phyloP scores from a whole-genome alignment of 30 jellyfish, hydroid and myxozoan genomes.

The Aurelia sp. region DNA sequence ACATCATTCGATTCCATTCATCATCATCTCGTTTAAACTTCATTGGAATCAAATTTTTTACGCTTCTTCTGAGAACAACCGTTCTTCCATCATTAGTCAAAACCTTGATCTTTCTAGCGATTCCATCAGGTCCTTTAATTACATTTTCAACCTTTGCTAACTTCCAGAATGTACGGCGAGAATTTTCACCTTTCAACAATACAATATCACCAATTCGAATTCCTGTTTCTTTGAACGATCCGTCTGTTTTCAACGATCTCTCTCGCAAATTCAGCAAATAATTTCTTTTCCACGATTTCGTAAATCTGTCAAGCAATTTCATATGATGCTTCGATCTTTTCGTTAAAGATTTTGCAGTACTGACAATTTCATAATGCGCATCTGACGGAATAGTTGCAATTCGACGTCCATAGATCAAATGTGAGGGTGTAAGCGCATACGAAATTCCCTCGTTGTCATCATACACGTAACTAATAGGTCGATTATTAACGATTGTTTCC shows the following conservation, averaged over 20 bases:
- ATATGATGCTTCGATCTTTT: constrained; percentile 28
- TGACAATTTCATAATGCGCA: constrained; percentile 47
- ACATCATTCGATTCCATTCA: constrained; percentile 7
- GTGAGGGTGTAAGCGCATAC: constrained; percentile 44
- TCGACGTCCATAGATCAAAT: constrained; percentile 41
- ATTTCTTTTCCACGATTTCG: constrained; percentile 15
- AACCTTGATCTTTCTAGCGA: no score
- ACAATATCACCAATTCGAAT: constrained; percentile 10
- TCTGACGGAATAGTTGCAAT: not conserved
- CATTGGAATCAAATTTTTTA: constrained; percentile 2
- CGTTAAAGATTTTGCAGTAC: constrained; percentile 28
- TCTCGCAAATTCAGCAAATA: no score
- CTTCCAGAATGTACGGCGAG: constrained; percentile 7
- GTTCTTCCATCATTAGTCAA: no score
- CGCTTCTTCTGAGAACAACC: not conserved
- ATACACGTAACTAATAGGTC: constrained; percentile 44
- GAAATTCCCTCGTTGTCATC: constrained; percentile 57
- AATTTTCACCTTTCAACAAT: not conserved
- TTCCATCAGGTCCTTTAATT: no score
- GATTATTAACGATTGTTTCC: constrained; percentile 29
- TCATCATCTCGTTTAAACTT: not conserved
- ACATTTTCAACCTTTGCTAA: not conserved
- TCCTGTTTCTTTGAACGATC: not conserved
- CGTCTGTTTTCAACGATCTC: not conserved
- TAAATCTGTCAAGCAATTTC: constrained; percentile 10